Evolutionary conservation across 2,797 vertebrate genomes (phyloP).

Genomic region (Ctenochaetus hawaiiensis): DNA sequence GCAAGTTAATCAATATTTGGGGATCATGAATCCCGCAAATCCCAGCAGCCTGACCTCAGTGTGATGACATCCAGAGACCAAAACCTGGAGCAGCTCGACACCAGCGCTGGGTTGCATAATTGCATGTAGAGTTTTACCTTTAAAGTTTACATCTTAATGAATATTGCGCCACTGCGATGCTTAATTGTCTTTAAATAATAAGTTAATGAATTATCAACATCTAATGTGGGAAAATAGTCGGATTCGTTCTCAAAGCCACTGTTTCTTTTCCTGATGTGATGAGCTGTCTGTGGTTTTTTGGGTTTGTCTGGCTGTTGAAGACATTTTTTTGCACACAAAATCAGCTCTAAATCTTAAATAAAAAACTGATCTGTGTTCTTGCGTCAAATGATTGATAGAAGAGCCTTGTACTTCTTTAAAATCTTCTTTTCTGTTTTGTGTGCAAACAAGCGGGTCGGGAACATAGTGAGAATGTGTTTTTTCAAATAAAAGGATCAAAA

Average conservation of each 20-base stretch:
- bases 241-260: constrained; percentile 17
- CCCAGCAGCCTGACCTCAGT: constrained; percentile 29
- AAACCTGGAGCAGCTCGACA: constrained; percentile 35
- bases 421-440: background rate
- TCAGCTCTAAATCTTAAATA: background rate
- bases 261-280: constrained; percentile 23
- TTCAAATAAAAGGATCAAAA: constrained; percentile 5
- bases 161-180: background rate
- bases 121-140: background rate
- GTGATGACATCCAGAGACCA: constrained; percentile 38
- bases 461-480: background rate
- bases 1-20: constrained; percentile 35
- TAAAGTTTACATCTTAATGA: constrained; percentile 44
- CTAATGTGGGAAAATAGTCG: background rate
- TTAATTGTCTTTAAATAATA: constrained; percentile 8
- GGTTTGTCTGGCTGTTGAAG: background rate
- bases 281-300: constrained; percentile 9
- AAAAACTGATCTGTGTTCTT: background rate
- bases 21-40: constrained; percentile 5
- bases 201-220: background rate
- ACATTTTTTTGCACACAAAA: background rate
- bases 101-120: constrained; percentile 10
- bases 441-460: constrained; percentile 2
- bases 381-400: background rate
- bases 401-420: background rate